phyloP scores from a whole-genome alignment of 2,797 vertebrate species.

The Myripristis jacobus region DNA sequence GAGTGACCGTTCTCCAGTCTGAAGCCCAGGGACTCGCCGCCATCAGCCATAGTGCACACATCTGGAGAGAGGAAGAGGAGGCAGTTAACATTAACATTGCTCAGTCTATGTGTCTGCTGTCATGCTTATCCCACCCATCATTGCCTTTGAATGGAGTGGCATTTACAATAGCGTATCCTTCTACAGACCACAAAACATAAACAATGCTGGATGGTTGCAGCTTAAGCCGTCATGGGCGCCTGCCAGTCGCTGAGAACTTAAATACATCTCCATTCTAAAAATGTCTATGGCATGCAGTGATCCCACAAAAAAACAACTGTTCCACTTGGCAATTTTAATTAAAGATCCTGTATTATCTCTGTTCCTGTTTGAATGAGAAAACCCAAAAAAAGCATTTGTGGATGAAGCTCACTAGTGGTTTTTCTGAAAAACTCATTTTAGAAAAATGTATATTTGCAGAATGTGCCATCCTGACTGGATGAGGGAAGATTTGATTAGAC shows the following conservation, averaged over 20 bases:
- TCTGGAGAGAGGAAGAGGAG: slow-evolving; percentile 79
- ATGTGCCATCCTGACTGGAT: not conserved
- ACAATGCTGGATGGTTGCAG: slow-evolving; percentile 35
- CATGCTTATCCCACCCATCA: slow-evolving; percentile 1
- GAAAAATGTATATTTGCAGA: slow-evolving; percentile 33
- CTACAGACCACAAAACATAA: slow-evolving; percentile 49
- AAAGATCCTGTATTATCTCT: slow-evolving; percentile 42
- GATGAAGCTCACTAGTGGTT: slow-evolving; percentile 6
- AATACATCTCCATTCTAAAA: slow-evolving; percentile 58
- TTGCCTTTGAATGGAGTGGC: not conserved
- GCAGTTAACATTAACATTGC: slow-evolving; percentile 1
- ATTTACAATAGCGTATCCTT: slow-evolving; percentile 24
- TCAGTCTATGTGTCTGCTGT: not conserved
- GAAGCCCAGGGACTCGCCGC: slow-evolving; percentile 81
- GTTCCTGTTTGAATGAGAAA: slow-evolving; percentile 7
- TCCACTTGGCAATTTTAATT: slow-evolving; percentile 38
- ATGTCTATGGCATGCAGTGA: slow-evolving; percentile 19
- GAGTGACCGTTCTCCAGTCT: slow-evolving; percentile 84
- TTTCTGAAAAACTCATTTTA: not conserved
- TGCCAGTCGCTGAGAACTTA: slow-evolving; percentile 29
- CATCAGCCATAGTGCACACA: slow-evolving; percentile 87
- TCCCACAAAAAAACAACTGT: not conserved
- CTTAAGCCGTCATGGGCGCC: slow-evolving; percentile 35
- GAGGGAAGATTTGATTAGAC: slow-evolving; percentile 6
- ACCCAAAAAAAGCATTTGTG: not conserved